These are phyloP conservation scores for Morone saxatilis DNA, from an alignment of 2,113 vertebrate genomes.

Conservation along the genomic window DNA sequence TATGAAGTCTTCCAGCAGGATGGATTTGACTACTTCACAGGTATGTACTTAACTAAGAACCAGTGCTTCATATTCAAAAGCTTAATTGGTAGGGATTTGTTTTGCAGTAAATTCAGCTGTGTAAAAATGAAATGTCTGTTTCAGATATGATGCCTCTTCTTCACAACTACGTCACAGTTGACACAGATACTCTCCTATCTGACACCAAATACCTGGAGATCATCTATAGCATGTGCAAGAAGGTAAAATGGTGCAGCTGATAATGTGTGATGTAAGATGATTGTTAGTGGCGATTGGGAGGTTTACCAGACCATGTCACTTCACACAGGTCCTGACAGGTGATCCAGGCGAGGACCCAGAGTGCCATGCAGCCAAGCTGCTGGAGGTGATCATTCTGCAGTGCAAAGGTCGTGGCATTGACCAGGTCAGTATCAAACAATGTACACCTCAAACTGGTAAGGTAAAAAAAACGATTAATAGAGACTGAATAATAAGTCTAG, in stretches of 20 bases:
- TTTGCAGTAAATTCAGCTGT: neutral
- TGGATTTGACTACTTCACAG: conserved; percentile 96
- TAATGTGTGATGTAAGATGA: neutral
- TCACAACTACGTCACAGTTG: conserved; percentile 98
- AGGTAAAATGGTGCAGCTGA: conserved; percentile 83
- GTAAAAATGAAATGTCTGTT: conserved; percentile 27
- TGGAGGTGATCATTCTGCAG: conserved; percentile 97
- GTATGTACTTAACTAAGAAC: conserved; percentile 39
- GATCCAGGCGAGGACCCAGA: conserved; percentile 98
- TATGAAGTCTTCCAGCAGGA: conserved; percentile 99
- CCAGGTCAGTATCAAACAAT: conserved; percentile 86
- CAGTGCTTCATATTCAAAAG: neutral
- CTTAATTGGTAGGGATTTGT: neutral
- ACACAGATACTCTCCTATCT: conserved; percentile 95
- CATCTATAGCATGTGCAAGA: conserved; percentile 99
- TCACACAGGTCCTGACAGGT: conserved; percentile 92
- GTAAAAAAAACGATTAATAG: neutral
- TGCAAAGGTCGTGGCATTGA: conserved; percentile 99
- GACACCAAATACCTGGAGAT: conserved; percentile 99
- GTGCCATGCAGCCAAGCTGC: conserved; percentile 96
- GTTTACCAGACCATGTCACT: neutral
- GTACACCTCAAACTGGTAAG: neutral
- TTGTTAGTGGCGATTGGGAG: neutral
- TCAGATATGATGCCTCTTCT: conserved; percentile 99
- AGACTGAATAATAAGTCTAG: too few relatives aligned